These are phyloP conservation scores for Xanthorhoe designata DNA, from an alignment of 2,888 invertebrate genomes.

Conservation along the genomic window DNA sequence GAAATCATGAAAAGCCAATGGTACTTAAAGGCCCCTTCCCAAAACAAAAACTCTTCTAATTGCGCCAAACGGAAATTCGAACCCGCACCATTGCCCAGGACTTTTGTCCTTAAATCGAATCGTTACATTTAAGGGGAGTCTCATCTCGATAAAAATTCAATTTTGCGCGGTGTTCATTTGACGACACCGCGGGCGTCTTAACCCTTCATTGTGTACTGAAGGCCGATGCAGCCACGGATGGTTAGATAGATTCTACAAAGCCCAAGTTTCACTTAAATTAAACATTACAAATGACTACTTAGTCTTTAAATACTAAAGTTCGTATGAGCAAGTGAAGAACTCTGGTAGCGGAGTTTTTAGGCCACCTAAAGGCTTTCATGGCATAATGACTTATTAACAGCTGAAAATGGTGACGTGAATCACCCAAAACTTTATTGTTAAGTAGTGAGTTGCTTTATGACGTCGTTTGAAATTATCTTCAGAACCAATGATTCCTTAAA, in stretches of 20 bases:
- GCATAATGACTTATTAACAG: no score
- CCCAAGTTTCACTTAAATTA: constrained; percentile 7
- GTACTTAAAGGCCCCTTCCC: neutral
- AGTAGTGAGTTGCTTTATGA: no score
- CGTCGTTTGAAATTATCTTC: no score
- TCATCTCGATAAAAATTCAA: constrained; percentile 84
- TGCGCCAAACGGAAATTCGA: constrained; percentile 48
- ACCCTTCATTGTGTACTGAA: constrained; percentile 29
- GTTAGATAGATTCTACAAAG: constrained; percentile 9
- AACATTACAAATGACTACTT: no score
- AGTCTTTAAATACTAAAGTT: no score
- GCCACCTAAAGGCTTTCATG: no score
- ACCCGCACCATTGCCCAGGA: constrained; percentile 41
- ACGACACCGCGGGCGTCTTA: constrained; percentile 52
- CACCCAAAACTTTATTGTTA: no score
- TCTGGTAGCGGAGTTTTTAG: no score
- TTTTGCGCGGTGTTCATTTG: constrained; percentile 75
- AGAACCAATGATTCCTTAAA: no score
- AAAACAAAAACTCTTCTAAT: constrained; percentile 18
- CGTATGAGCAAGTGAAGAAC: no score
- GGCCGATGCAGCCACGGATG: constrained; percentile 49
- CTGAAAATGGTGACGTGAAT: no score
- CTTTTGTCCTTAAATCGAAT: constrained; percentile 61
- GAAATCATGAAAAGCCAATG: neutral
- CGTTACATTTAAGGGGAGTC: constrained; percentile 60